Base-by-base conservation (phyloP, 2,113 vertebrate genomes). In the Clinocottus analis region DNA sequence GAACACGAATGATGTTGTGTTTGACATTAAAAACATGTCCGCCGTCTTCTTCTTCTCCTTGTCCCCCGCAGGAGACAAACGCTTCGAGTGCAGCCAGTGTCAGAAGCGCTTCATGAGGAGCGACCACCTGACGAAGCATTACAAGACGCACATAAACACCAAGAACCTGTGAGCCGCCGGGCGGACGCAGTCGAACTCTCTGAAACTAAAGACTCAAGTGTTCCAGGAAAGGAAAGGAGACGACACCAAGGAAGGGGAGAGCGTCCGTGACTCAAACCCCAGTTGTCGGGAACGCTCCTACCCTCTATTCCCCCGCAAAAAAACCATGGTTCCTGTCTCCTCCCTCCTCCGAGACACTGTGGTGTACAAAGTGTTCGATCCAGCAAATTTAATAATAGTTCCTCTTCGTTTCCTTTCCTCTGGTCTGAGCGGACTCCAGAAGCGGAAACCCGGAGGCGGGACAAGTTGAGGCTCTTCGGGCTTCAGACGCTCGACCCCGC, bases 51-150 rank as follows among this genome's bases (percentile, higher is more conserved):
- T 39, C 37, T 39, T 19, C 27, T 60, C 66, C n/a, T 14, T 4
- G 23, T 58, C 68, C 75, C 88, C 79, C 25, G 37, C 93, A 99
- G 98, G 98, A 87, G 97, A 99, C 95, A 99, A 99, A 62, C 96
- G 98, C 47, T 99, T 99, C 2, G 97, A 98, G 94, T 99, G 98
- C 33, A 95, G 92, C 17, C 98, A 99, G 92, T 99, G 98, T 95
- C 97, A 98, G 96, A 99, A 99, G 81, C 97, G 97, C 81, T 99
- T 99, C 95, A 99, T 99, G 97, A 92, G 98, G 91, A 98, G 97
- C 19, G 97, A 99, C 93, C 98, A 99, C 91, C 96, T 99, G 83
- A 98, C 97, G n/a, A 99, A 99, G 95, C 98, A 99, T 95, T 99
- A 97, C 85, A 99, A 99, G 91, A 99, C 98, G 49, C 98, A 99